phyloP scores from a whole-genome alignment of 2,113 vertebrate genomes.

The western clawed frog (Xenopus tropicalis) region DNA sequence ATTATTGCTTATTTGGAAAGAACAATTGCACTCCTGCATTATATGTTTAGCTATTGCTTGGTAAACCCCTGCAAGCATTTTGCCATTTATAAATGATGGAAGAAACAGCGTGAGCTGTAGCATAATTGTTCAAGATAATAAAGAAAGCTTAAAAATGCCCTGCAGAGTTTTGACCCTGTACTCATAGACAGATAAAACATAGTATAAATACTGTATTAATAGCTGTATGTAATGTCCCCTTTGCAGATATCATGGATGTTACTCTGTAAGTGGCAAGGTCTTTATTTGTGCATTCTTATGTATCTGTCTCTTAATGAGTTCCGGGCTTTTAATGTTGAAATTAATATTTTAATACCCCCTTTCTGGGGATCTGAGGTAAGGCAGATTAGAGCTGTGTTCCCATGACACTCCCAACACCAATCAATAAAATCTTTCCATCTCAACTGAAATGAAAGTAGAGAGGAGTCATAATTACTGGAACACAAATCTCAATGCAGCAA shows the following conservation, averaged over 20 bases:
- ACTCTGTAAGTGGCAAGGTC: slow-evolving; percentile 29
- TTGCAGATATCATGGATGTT: slow-evolving; percentile 38
- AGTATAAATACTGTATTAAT: too few relatives aligned
- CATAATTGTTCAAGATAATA: too few relatives aligned
- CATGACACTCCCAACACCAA: slow-evolving; percentile 14
- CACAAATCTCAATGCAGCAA: neutral
- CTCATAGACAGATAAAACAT: too few relatives aligned
- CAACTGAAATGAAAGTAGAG: slow-evolving; percentile 18
- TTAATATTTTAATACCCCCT: slow-evolving; percentile 30
- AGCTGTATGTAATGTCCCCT: slow-evolving; percentile 8
- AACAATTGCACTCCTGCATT: too few relatives aligned
- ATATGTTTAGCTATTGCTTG: too few relatives aligned
- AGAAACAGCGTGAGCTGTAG: too few relatives aligned
- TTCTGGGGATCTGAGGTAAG: slow-evolving; percentile 17
- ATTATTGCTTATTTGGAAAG: too few relatives aligned
- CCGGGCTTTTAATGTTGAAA: slow-evolving; percentile 39
- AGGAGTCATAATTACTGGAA: slow-evolving; percentile 23
- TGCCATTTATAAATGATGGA: too few relatives aligned
- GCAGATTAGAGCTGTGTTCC: slow-evolving; percentile 4
- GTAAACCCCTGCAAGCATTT: too few relatives aligned
- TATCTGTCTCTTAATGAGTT: slow-evolving; percentile 25
- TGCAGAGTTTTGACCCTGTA: too few relatives aligned
- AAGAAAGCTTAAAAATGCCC: too few relatives aligned
- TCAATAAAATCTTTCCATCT: slow-evolving; percentile 35
- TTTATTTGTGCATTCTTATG: slow-evolving; percentile 22